Evolutionary conservation across 2,113 vertebrate species (phyloP), one percentile per base, ranked within the genome.

Genomic region (Martes martes): DNA sequence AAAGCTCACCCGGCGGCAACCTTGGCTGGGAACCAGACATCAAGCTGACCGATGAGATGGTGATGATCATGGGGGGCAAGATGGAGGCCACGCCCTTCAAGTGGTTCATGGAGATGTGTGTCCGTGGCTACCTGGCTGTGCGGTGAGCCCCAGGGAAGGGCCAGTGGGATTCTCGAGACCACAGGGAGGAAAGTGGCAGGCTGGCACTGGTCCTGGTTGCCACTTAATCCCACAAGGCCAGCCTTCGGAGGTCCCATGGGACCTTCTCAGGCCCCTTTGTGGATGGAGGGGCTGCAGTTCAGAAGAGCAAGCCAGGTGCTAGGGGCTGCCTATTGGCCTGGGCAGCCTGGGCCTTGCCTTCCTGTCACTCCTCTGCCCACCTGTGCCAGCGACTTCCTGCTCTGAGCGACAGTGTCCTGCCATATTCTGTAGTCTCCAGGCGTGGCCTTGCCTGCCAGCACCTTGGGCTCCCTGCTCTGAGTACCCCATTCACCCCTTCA

Each of bases 21-120:
- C 99, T 99, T 18, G 99, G 99, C 97, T 99, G 99, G 99, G 99
- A 99, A 94, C 99, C 99, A 0, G 99, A 99, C 97, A 99, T 99
- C 98, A 99, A 99, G 94, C 99, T 99, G 88, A 99, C 99, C 0
- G 99, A 99, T 36, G 99, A 99, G 98, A 99, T 99, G 99, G 99
- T 99, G 98, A 99, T 99, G 99, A 99, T 99, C 98, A 99, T 99
- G 99, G 99, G 99, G 3, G 99, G 99, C 36, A 99, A 99, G 97
- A 99, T 99, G 99, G 99, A 99, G 98, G 99, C 99, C n/a, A 99
- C 99, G 0, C 99, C 99, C 1, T 99, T 99, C 98, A 99, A 99
- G 85, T 99, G 99, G 99, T 99, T 99, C 98, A 99, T 99, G 99
- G 99, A 99, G 98, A 99, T 99, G 99, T 99, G 99, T 82, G 99